A percentile compares a stretch with the other conserved stretches of the same genome.
These are phyloP conservation scores for Drosophila falleni DNA, from an alignment of 2,888 invertebrate species.

Conservation along the genomic window DNA sequence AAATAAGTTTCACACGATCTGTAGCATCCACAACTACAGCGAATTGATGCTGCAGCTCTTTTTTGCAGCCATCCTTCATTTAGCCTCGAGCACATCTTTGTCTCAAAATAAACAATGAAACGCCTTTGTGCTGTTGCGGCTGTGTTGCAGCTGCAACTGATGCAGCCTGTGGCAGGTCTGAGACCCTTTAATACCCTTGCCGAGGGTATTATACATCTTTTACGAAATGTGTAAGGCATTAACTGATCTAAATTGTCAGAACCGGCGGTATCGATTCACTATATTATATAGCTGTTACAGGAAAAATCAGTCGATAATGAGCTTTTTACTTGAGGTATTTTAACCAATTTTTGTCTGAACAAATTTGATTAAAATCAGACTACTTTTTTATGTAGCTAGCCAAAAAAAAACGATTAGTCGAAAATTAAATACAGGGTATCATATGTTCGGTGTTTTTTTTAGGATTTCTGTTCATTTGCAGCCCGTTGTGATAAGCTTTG, in stretches of 20 bases:
- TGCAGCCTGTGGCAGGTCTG: slow-evolving; percentile 18
- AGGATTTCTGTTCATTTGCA: not conserved
- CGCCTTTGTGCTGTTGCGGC: slow-evolving; percentile 41
- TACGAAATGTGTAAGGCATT: not conserved
- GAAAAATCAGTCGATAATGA: no score
- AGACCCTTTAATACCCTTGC: slow-evolving; percentile 4
- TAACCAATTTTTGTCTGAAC: no score
- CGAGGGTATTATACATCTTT: not conserved
- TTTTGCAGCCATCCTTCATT: slow-evolving; percentile 44
- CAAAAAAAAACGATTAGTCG: no score
- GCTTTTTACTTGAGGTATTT: no score
- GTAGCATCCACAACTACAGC: not conserved
- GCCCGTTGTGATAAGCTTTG: slow-evolving; percentile 58
- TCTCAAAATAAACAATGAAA: slow-evolving; percentile 62
- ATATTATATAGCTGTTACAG: no score
- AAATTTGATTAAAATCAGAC: no score
- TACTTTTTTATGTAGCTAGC: no score
- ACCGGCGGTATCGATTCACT: no score
- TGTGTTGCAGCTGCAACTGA: slow-evolving; percentile 7
- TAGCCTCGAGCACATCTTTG: slow-evolving; percentile 40
- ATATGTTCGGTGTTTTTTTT: no score
- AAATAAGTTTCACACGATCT: slow-evolving; percentile 55
- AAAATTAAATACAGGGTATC: no score
- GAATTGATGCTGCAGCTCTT: slow-evolving; percentile 3
- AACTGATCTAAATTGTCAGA: no score